These are phyloP conservation scores for Pachycephus smyrnensis DNA, from an alignment of 2,888 invertebrate species.

Conservation along the genomic window DNA sequence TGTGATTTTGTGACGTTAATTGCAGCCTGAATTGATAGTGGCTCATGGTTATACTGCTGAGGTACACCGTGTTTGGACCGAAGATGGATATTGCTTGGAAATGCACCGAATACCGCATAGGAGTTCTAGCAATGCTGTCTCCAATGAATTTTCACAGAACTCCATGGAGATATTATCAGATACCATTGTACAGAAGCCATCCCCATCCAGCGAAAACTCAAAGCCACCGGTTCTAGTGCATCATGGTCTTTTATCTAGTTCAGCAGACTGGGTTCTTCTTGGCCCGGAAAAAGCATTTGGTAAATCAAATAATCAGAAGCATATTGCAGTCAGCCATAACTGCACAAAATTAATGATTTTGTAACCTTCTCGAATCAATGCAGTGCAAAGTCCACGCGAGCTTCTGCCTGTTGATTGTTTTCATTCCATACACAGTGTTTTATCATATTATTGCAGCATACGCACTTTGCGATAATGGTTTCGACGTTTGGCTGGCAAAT, in stretches of 20 bases:
- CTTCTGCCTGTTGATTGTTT: not conserved
- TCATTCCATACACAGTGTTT: not conserved
- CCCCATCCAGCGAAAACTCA: not conserved
- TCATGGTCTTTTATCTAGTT: constrained; percentile 60
- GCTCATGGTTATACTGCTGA: constrained; percentile 66
- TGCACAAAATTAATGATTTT: not conserved
- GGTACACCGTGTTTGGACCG: constrained; percentile 66
- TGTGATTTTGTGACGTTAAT: constrained; percentile 24
- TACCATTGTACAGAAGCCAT: not conserved
- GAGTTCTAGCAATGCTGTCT: not conserved
- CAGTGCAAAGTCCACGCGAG: not conserved
- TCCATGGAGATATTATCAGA: not conserved
- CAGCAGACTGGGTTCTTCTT: constrained; percentile 60
- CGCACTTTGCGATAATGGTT: constrained; percentile 55
- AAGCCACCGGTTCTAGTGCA: constrained; percentile 53
- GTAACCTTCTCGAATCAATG: not conserved
- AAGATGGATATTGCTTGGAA: constrained; percentile 68
- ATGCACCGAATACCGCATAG: constrained; percentile 63
- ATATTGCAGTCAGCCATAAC: not conserved
- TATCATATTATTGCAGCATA: constrained; percentile 47
- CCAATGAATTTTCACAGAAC: not conserved
- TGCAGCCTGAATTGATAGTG: constrained; percentile 67
- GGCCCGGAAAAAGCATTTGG: constrained; percentile 60
- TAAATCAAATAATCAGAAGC: constrained; percentile 24
- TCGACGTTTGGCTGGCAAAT: constrained; percentile 63